Conservation (phyloP, 2,113 vertebrate genomes). For the Xerus inauris region DNA sequence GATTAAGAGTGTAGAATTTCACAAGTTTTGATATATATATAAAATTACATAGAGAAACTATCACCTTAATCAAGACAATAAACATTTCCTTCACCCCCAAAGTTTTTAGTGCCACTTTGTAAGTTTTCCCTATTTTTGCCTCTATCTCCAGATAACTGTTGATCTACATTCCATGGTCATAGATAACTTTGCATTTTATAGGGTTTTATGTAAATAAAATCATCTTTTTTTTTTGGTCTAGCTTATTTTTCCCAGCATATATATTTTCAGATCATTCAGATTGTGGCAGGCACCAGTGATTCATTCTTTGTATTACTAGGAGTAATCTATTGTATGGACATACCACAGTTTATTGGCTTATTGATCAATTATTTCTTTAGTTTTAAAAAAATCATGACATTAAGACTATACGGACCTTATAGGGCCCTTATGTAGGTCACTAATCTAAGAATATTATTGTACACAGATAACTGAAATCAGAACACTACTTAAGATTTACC, state of each 20-base stretch:
- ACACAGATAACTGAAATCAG: background rate
- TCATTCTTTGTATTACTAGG: background rate
- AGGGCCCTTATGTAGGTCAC: too few species aligned
- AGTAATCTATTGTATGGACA: background rate
- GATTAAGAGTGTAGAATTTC: background rate
- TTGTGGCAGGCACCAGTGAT: background rate
- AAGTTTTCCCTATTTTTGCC: background rate
- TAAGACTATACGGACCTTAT: conserved; percentile 5
- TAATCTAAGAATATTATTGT: background rate
- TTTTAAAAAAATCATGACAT: background rate
- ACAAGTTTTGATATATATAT: background rate
- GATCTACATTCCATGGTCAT: background rate
- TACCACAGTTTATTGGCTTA: background rate
- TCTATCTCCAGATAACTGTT: background rate
- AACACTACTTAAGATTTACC: background rate
- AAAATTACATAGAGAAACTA: background rate
- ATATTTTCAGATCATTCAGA: background rate
- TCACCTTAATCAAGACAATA: background rate
- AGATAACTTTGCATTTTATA: background rate
- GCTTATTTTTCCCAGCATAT: background rate
- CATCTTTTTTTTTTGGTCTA: background rate
- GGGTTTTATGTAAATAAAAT: background rate
- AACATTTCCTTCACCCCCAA: background rate
- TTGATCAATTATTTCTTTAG: conserved; percentile 1
- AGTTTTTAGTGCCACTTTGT: background rate